Base-by-base conservation (phyloP, 2,113 vertebrate species). In the Gobius niger region DNA sequence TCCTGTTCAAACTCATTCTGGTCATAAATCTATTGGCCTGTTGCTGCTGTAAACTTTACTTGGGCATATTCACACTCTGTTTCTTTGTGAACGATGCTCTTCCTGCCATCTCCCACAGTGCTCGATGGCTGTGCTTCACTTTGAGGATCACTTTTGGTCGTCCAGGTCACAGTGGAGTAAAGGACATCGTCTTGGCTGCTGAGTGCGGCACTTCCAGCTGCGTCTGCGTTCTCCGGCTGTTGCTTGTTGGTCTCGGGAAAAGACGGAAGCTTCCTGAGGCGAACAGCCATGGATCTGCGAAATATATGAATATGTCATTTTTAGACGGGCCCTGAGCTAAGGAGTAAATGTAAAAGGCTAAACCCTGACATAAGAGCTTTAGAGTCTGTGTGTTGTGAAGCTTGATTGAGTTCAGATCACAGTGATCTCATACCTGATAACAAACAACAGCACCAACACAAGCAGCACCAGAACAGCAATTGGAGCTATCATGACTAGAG, bases 371-470 rank as follows among this genome's bases (percentile, higher is more conserved):
- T 34, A 34, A 34, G 24, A 34, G 3, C 24, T 34, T 34, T 34
- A 34, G 24, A 34, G 24, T 34, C 24, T 34, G 24, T 34, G 24
- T 34, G 24, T 34, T 34, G 24, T 34, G 24, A 34, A 34, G 24
- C 24, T 34, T 34, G 5, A 34, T 34, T 34, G 24, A 34, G 24
- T 34, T 34, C 24, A 34, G 24, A 34, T 34, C 24, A 34, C 24
- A 34, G 24, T 34, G 24, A 34, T 4, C 5, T 34, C 24, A 34
- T 60, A 85, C 84, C 79, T 71, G 47, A 70, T 63, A 7, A 73
- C 19, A 40, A 56, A 63, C n/a, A 80, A 44, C 44, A 82, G n/a
- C 42, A 41, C 61, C 61, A 72, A 78, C 3, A 84, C 9, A 14
- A 76, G 13, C 1, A 44, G 44, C 2, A 68, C 13, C 2, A 73